phyloP scores from a whole-genome alignment of 2,113 vertebrate genomes.

The Podarcis raffonei region DNA sequence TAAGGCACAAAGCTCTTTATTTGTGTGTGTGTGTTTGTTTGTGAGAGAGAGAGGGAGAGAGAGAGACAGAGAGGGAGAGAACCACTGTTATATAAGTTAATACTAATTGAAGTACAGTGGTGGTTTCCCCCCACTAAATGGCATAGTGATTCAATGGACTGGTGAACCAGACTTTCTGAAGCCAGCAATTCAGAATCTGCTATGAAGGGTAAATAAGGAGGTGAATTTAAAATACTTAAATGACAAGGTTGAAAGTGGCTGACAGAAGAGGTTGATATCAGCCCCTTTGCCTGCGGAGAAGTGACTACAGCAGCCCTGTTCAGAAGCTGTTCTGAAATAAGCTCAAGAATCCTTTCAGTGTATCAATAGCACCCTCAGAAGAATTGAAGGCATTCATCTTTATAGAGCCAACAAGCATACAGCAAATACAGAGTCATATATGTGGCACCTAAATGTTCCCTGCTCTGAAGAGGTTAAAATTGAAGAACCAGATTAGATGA shows the following conservation, averaged over 20 bases:
- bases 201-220: slow-evolving; percentile 65
- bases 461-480: no score
- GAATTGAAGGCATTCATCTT: neutral
- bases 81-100: slow-evolving; percentile 48
- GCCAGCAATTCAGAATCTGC: slow-evolving; percentile 61
- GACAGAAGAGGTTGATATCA: slow-evolving; percentile 62
- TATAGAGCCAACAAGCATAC: neutral
- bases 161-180: slow-evolving; percentile 65
- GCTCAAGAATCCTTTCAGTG: neutral
- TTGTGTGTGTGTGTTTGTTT: no score
- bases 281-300: slow-evolving; percentile 29
- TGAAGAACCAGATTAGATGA: no score
- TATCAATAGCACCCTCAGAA: neutral
- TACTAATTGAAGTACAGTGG: slow-evolving; percentile 68
- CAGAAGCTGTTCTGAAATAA: neutral
- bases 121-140: slow-evolving; percentile 51
- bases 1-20: no score
- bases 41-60: no score
- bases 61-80: no score
- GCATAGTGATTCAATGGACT: slow-evolving; percentile 67
- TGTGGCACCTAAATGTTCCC: no score
- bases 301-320: slow-evolving; percentile 7
- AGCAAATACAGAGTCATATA: neutral
- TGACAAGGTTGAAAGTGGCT: slow-evolving; percentile 66
- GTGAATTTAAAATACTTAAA: slow-evolving; percentile 69